phyloP scores from a whole-genome alignment of 1,140 invertebrate genomes.

The Eumeta japonica region DNA sequence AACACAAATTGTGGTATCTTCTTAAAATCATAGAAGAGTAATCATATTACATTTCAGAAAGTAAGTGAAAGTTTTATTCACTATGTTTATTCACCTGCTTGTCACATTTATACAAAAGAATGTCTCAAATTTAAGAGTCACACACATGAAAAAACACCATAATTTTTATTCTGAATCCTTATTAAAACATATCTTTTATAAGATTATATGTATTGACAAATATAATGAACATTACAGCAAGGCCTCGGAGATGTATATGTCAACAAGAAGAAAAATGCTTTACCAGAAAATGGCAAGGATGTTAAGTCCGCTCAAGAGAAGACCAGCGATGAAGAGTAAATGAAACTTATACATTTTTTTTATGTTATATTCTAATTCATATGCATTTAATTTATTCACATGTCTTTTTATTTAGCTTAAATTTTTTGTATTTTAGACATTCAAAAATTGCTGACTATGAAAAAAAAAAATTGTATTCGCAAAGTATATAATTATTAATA shows the following conservation, averaged over 20 bases:
- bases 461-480: too few species aligned
- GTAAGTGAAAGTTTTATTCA: too few species aligned
- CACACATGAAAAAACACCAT: not conserved
- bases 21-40: too few species aligned
- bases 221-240: constrained; percentile 47
- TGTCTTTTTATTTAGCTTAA: too few species aligned
- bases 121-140: not conserved
- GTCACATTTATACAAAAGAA: not conserved
- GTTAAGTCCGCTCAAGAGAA: constrained; percentile 37
- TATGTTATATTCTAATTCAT: too few species aligned
- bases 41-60: too few species aligned
- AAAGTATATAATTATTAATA: too few species aligned
- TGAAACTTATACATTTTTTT: constrained; percentile 4
- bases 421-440: too few species aligned
- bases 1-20: too few species aligned
- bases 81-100: too few species aligned
- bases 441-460: too few species aligned
- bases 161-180: not conserved
- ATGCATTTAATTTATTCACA: too few species aligned
- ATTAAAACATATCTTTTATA: constrained; percentile 2
- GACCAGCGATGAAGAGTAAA: constrained; percentile 41
- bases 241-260: constrained; percentile 64
- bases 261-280: constrained; percentile 44
- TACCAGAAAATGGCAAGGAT: constrained; percentile 48
- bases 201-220: not conserved